Conservation (phyloP, 2,113 vertebrate species). For the Leptosomus discolor region DNA sequence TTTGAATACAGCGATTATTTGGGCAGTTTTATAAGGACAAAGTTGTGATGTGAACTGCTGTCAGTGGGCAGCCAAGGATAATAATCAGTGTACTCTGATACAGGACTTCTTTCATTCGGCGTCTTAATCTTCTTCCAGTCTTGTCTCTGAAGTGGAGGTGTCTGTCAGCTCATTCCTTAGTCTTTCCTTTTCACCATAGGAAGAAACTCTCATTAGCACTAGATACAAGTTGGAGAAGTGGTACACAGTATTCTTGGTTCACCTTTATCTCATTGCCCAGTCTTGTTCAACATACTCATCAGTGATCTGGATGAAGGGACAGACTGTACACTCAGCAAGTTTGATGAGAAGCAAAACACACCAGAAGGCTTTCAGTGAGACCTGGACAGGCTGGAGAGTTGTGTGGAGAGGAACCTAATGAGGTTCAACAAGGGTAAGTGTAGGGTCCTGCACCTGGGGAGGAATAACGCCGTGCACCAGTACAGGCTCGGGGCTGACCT, state of each 20-base stretch:
- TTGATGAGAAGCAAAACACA: too few species aligned
- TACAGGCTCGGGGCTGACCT: too few species aligned
- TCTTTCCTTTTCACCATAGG: neutral
- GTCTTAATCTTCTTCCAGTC: neutral
- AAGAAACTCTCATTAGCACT: neutral
- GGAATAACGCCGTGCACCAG: too few species aligned
- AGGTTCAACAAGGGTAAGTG: too few species aligned
- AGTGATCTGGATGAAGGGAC: too few species aligned
- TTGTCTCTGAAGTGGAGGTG: neutral
- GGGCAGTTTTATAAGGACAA: neutral
- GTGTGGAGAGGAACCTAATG: too few species aligned
- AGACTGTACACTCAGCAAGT: too few species aligned
- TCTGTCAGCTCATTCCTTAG: neutral
- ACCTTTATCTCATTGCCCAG: neutral
- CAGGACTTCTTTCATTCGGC: neutral
- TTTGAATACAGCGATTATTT: neutral
- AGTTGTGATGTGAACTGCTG: neutral
- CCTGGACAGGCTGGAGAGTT: too few species aligned
- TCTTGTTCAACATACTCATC: too few species aligned
- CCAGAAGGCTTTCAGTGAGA: too few species aligned
- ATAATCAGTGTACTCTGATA: neutral
- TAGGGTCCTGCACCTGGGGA: too few species aligned
- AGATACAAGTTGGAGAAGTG: neutral
- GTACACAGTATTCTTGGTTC: neutral
- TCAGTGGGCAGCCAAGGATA: neutral